These are phyloP conservation scores for Tinea trinotella DNA, from an alignment of 2,888 invertebrate genomes.

Conservation along the genomic window DNA sequence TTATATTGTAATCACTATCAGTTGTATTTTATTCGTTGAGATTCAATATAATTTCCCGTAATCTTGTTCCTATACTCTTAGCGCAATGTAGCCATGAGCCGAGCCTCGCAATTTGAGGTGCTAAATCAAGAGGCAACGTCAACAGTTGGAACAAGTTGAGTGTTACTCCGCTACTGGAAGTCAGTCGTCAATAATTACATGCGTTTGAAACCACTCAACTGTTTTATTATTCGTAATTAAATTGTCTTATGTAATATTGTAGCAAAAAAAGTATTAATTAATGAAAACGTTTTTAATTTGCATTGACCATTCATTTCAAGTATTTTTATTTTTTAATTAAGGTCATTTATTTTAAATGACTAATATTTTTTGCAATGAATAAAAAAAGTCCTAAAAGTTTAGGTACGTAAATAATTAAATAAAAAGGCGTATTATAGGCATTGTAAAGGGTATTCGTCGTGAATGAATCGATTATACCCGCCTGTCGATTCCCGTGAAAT, in stretches of 20 bases:
- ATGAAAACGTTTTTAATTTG: too few species aligned
- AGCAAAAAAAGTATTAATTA: too few species aligned
- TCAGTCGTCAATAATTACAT: slow-evolving; percentile 7
- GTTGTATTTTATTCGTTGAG: too few species aligned
- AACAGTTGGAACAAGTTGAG: slow-evolving; percentile 15
- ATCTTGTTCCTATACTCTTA: not conserved
- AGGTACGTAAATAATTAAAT: not conserved
- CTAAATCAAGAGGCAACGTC: slow-evolving; percentile 48
- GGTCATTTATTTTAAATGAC: too few species aligned
- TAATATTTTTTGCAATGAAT: too few species aligned
- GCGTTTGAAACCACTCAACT: not conserved
- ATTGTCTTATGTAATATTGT: not conserved
- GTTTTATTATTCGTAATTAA: not conserved
- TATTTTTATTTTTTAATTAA: too few species aligned
- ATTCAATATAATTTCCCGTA: too few species aligned
- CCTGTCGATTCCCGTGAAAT: slow-evolving; percentile 55
- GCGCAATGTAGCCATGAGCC: slow-evolving; percentile 28
- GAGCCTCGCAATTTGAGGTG: slow-evolving; percentile 62
- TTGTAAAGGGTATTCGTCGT: slow-evolving; percentile 4
- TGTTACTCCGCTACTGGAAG: slow-evolving; percentile 12
- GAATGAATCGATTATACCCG: slow-evolving; percentile 55
- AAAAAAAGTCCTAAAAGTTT: not conserved
- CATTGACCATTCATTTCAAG: too few species aligned
- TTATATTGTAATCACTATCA: too few species aligned
- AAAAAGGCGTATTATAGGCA: not conserved